Percentiles rank a stretch among this genome's conserved stretches.
These are phyloP conservation scores for Euglossa dilemma DNA, from an alignment of 1,140 invertebrate genomes.

Conservation along the genomic window DNA sequence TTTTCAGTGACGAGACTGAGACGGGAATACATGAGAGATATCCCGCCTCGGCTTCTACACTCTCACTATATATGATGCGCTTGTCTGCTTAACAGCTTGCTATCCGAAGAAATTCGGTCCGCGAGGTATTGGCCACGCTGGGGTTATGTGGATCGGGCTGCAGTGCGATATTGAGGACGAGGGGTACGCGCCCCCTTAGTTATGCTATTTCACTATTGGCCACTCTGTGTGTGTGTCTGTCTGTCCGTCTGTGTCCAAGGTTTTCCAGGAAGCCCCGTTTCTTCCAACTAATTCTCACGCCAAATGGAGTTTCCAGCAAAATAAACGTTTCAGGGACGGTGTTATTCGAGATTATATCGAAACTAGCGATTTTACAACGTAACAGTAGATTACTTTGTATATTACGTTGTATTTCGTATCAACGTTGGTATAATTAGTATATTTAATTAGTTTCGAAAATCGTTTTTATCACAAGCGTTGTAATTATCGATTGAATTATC, in stretches of 20 bases:
- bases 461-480: too few species aligned
- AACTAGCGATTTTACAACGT: too few species aligned
- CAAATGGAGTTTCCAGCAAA: not conserved
- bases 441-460: too few species aligned
- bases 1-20: slow-evolving; percentile 71
- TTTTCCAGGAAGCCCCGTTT: not conserved
- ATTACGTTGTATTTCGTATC: too few species aligned
- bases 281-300: not conserved
- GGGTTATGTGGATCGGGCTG: slow-evolving; percentile 85
- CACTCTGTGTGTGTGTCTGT: not conserved
- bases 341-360: too few species aligned
- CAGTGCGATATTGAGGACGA: slow-evolving; percentile 84
- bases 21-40: slow-evolving; percentile 70
- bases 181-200: slow-evolving; percentile 79
- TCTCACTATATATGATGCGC: slow-evolving; percentile 79
- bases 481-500: too few species aligned
- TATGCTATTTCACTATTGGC: slow-evolving; percentile 51
- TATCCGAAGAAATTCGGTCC: slow-evolving; percentile 91
- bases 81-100: slow-evolving; percentile 85
- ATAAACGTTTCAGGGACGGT: not conserved
- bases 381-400: too few species aligned
- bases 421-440: too few species aligned
- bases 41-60: slow-evolving; percentile 76
- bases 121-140: slow-evolving; percentile 91
- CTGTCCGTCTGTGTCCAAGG: not conserved